Evolutionary conservation across 2,888 invertebrate species (phyloP), one percentile per base, ranked within the genome.

Genomic region (Lysandra bellargus): DNA sequence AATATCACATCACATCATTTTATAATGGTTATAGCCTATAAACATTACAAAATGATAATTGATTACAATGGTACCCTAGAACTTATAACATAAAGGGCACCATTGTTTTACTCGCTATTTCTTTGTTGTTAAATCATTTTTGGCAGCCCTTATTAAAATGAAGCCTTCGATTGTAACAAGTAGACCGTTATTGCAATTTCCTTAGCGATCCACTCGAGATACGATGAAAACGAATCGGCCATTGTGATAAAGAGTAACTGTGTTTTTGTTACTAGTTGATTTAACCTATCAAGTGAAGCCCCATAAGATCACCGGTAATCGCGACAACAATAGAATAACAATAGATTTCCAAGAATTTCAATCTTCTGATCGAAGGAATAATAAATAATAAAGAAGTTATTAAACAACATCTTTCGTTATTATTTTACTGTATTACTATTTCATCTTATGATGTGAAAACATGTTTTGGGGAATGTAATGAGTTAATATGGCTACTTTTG

Each of bases 151-250:
- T 37, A 53, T 49, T 5, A 57, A 76, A 76, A 76, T 53, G 14
- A 6, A 57, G 76, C 53, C 76, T 76, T 75, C 23, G 49, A 76
- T 30, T 30, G 75, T 49, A 37, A 76, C 57, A 53, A 76, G 53
- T 76, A 17, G 53, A 53, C 76, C 76, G 76, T 57, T 76, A 76
- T 53, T 53, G 76, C 76, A 76, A 76, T 76, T 76, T 76, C 76
- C 76, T 76, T 76, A 30, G 5, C 57, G 76, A 76, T 57, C 33
- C 76, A 76, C 53, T 53, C 49, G 53, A 69, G 76, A 76, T 76
- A 57, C 76, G 76, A 53, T 33, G 76, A 53, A 53, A 75, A 44
- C 75, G 44, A 73, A 74, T 44, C n/a, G 74, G 7, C 7, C 74
- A n/a, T n/a, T 60, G 49, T 60, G 72, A 72, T 73, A 74, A 57